Percentiles rank a stretch among this genome's conserved stretches.
phyloP scores from a whole-genome alignment of 2,888 invertebrate species.

The Pristionchus arcanus region DNA sequence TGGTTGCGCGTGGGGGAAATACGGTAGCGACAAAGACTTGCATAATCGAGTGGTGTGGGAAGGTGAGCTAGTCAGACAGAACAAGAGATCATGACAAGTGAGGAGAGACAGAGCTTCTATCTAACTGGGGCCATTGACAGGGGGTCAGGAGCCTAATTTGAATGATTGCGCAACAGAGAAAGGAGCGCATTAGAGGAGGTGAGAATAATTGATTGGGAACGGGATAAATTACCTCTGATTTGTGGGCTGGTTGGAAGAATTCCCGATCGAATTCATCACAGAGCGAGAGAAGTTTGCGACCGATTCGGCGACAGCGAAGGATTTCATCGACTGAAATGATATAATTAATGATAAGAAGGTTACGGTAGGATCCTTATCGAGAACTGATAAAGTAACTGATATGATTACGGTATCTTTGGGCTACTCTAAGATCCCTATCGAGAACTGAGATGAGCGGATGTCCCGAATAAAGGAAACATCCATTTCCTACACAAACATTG shows the following conservation, averaged over 20 bases:
- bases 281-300: neutral
- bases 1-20: conserved; percentile 14
- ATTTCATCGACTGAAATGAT: conserved; percentile 25
- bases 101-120: no score
- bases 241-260: conserved; percentile 6
- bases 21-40: conserved; percentile 30
- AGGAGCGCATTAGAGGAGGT: conserved; percentile 33
- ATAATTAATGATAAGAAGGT: neutral
- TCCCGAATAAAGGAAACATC: neutral
- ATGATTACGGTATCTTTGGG: neutral
- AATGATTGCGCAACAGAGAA: conserved; percentile 51
- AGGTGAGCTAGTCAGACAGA: no score
- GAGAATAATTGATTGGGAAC: conserved; percentile 53
- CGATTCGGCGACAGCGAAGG: neutral
- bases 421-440: neutral
- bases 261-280: conserved; percentile 45
- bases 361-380: neutral
- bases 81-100: no score
- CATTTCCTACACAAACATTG: conserved; percentile 16
- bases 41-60: conserved; percentile 5
- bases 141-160: conserved; percentile 46
- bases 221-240: conserved; percentile 38
- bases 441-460: neutral
- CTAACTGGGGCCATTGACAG: neutral
- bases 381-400: neutral